Conservation (phyloP, 2,797 vertebrate species). For the Varecia variegata region DNA sequence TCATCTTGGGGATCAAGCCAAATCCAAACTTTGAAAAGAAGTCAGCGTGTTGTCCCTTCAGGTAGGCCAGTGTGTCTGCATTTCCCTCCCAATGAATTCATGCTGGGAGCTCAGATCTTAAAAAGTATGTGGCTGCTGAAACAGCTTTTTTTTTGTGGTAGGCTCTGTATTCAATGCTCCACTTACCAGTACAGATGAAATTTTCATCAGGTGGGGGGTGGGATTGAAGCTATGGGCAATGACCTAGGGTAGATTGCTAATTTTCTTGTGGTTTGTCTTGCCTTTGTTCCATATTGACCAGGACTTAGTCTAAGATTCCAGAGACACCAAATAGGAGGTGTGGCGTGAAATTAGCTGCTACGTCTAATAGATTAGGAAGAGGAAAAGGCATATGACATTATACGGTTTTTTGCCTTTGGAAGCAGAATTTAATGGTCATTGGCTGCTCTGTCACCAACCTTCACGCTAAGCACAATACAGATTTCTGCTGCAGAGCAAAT, state of each 20-base stretch:
- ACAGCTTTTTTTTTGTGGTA: neutral
- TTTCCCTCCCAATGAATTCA: neutral
- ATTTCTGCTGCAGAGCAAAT: constrained; percentile 47
- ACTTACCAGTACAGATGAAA: neutral
- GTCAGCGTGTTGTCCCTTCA: neutral
- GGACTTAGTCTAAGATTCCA: constrained; percentile 29
- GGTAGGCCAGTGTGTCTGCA: neutral
- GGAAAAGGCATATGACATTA: neutral
- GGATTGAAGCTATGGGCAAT: neutral
- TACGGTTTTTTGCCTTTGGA: constrained; percentile 54
- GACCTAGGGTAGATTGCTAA: constrained; percentile 21
- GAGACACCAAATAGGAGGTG: neutral
- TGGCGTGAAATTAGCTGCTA: constrained; percentile 37
- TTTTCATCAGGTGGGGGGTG: neutral
- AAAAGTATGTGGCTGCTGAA: neutral
- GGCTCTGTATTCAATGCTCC: constrained; percentile 16
- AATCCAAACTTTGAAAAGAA: neutral
- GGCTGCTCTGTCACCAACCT: constrained; percentile 61
- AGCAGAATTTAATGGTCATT: constrained; percentile 64
- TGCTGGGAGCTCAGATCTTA: neutral
- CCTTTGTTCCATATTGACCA: constrained; percentile 46
- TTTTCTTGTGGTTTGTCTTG: constrained; percentile 54
- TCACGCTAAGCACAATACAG: constrained; percentile 33
- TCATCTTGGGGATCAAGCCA: neutral
- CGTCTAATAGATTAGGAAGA: constrained; percentile 20